Base-by-base conservation (phyloP, 2,113 vertebrate genomes). In the Colaptes auratus region DNA sequence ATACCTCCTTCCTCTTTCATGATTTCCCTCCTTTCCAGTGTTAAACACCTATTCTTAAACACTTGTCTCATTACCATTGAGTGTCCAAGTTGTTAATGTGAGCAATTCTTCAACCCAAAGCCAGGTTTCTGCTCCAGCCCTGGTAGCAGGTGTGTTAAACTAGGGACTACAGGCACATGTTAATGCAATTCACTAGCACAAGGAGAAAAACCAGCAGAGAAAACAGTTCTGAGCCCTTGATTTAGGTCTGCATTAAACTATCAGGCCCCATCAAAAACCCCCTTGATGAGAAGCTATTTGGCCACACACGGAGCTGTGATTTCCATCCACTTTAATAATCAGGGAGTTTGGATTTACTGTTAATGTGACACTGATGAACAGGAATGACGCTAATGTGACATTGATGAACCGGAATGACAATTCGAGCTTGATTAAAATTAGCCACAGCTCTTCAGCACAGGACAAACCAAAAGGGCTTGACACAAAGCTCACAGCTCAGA, bases 261-360 rank as follows among this genome's bases (percentile, higher is more conserved):
- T 95, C 95, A 94, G 96, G 88, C 59, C 90, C 97, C 96, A 96
- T 97, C 97, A 97, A 95, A 97, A 96, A 12, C 28, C 76, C 84
- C 91, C 67, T 18, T 98, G 97, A 98, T 98, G 98, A 98, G 96
- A 6, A 97, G 96, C 96, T 97, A 97, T 98, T 98, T 97, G 98
- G 97, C 97, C 97, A 97, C 97, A 98, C 95, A 98, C 92, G 92
- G 98, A 97, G 98, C 97, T 95, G 94, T 97, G 97, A 98, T 98
- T 98, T 98, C 96, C 97, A 98, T 95, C 98, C 98, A 98, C 98
- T 98, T 98, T 97, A 96, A 97, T 98, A 99, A 99, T 99, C 99
- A 99, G 98, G 95, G 89, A 94, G 96, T 95, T 94, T 78, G 96
- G 98, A 98, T 98, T 98, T 98, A 97, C 98, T 96, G 97, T 94